Evolutionary conservation across 2,113 vertebrate species (phyloP).

Genomic region (Ceyx margarethae): DNA sequence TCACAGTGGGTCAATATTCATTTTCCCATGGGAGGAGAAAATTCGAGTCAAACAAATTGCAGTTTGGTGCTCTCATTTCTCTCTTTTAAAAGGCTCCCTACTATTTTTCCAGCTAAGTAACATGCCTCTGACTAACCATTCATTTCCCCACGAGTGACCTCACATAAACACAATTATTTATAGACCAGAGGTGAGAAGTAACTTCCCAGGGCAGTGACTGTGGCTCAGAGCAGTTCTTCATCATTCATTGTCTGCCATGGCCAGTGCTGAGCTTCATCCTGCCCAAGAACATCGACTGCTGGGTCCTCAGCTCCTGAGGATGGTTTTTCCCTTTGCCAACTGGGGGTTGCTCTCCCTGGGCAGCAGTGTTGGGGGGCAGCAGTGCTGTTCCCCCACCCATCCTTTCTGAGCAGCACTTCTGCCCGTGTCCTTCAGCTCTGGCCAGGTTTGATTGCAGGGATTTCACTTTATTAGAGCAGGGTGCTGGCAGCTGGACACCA

Average conservation of each 20-base stretch:
- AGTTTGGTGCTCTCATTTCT: neutral
- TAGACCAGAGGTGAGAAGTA: neutral
- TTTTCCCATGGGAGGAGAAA: slow-evolving; percentile 25
- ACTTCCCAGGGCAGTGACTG: neutral
- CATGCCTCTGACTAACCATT: neutral
- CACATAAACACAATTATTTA: neutral
- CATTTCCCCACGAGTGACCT: neutral
- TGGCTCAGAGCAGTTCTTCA: neutral
- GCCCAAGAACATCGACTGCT: neutral
- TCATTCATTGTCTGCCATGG: neutral
- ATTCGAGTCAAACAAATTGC: slow-evolving; percentile 60
- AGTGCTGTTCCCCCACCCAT: neutral
- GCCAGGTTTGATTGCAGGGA: neutral
- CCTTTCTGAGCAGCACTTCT: neutral
- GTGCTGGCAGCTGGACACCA: neutral
- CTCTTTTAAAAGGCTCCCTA: neutral
- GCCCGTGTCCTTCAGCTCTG: neutral
- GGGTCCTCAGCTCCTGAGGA: neutral
- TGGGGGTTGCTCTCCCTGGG: neutral
- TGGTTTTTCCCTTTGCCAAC: neutral
- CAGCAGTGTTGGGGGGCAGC: neutral
- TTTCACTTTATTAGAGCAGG: neutral
- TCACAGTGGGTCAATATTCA: slow-evolving; percentile 43
- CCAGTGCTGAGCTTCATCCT: neutral
- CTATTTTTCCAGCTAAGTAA: slow-evolving; percentile 17